Evolutionary conservation across 2,888 invertebrate genomes (phyloP), one percentile per base, ranked within the genome.

Genomic region (Cheilosia impressa): DNA sequence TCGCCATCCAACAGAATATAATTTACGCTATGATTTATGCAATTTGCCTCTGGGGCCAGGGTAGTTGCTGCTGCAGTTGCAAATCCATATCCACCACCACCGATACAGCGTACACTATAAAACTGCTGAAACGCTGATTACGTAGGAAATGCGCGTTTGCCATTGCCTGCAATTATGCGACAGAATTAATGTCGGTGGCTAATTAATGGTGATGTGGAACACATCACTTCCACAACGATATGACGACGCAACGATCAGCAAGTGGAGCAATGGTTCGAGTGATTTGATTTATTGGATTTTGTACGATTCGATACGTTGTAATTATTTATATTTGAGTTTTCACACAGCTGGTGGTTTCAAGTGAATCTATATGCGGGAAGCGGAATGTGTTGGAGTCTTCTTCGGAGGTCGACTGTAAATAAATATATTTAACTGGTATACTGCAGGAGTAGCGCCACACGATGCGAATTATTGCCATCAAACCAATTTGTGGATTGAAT

Each of bases 1-100:
- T 83, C 72, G 50, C 53, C 66, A 68, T 73, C 78, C 68, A 79
- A 63, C 63, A 43, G 78, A 55, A 78, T 55, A 78, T 78, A 78
- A 83, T 78, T 78, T 73, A 68, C 62, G 71, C 66, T 47, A 83
- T 83, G 83, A 83, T 83, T 83, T 83, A 83, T 78, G 78, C 77
- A 83, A 78, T 78, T 83, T 68, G 68, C 68, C 34, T 47, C 50
- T 45, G 22, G 50, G 63, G 63, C 4, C 19, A 27, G 24, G 66
- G 62, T 53, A 45, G 41, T 52, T 50, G 27, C 19, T 41, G n/a
- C 53, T 50, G n/a, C 53, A 10, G 53, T 15, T n/a, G n/a, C n/a
- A n/a, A n/a, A n/a, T n/a, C n/a, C 52, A 60, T 24, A 24, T 41
- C 17, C n/a, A n/a, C 19, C 24, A 27, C 17, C 15, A n/a, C 27